Percentiles rank a stretch among this genome's conserved stretches.
These are phyloP conservation scores for Campopleginae sp. DNA, from an alignment of 2,888 invertebrate species.

Conservation along the genomic window DNA sequence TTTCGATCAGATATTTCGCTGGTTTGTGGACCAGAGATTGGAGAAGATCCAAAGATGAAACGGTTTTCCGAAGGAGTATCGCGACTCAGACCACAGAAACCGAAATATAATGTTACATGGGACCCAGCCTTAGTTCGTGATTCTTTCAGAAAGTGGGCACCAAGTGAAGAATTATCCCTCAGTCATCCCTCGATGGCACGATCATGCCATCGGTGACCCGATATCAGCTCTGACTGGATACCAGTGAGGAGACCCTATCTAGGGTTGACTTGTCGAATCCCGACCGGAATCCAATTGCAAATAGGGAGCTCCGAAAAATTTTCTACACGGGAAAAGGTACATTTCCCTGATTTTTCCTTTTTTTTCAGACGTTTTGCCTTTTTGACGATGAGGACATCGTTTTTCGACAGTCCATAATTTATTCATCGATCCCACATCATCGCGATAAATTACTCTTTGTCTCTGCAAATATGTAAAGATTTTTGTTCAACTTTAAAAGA, in stretches of 20 bases:
- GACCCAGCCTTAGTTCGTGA: slow-evolving; percentile 67
- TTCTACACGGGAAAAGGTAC: not conserved
- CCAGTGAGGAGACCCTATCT: no score
- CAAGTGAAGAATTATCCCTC: slow-evolving; percentile 29
- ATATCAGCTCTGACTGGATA: no score
- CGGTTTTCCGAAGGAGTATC: slow-evolving; percentile 68
- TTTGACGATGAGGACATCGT: not conserved
- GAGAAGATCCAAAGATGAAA: slow-evolving; percentile 56
- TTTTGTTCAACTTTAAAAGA: slow-evolving; percentile 14
- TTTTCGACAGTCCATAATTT: slow-evolving; percentile 6
- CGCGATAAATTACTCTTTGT: not conserved
- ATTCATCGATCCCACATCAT: slow-evolving; percentile 13
- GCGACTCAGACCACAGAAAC: slow-evolving; percentile 64
- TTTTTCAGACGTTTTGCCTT: no score
- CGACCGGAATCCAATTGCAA: no score
- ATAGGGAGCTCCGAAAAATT: not conserved
- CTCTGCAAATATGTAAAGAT: not conserved
- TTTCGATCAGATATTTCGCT: slow-evolving; percentile 37
- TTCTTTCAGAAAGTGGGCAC: slow-evolving; percentile 34
- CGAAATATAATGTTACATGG: slow-evolving; percentile 68
- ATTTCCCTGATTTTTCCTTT: no score
- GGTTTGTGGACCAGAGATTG: slow-evolving; percentile 44
- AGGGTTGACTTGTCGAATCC: no score
- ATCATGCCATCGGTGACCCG: no score
- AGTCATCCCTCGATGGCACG: no score